Base-by-base conservation (phyloP, 2,797 vertebrate genomes). In the Onychomys leucogaster region DNA sequence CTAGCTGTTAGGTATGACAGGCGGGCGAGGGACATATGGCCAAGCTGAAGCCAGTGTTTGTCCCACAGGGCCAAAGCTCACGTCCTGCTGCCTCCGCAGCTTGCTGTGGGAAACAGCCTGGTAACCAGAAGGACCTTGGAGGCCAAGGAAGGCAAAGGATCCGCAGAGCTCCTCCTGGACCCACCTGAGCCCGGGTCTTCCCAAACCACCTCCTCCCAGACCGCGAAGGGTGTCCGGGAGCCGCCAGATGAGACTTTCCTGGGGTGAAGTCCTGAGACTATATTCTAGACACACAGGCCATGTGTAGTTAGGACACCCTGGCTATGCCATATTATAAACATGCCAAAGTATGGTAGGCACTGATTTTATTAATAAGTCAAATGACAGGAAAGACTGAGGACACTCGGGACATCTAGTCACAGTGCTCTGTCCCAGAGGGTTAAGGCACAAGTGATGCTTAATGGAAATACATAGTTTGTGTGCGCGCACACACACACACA, bases 341-440 rank as follows among this genome's bases (percentile, higher is more conserved):
- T 21, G 5, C 49, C 12, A 6, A n/a, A 80, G 43, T 37, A 32
- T 86, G 83, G 77, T 85, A 63, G 92, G 83, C 97, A 92, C 7
- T 16, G 76, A 52, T 92, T 97, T 97, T 98, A 95, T 96, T 96
- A 67, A 52, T 78, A 89, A 87, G 63, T 97, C 94, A 92, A 87
- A 43, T 92, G 78, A 87, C 92, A 97, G 92, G 93, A 96, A 97
- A 96, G 81, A 93, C 83, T 43, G 78, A 89, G 76, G 57, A 52
- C 61, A 88, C 69, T 91, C 57, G 49, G 89, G 91, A 32, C 76
- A 65, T 41, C 88, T 73, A 91, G 65, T 96, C 71, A 96, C n/a
- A 63, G 59, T 92, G 71, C 86, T 95, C 71, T 95, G 91, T 93
- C 63, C 77, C 43, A 34, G 81, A 95, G 61, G 71, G 57, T 84